Conservation (phyloP, 2,797 vertebrate genomes). For the Delichon dasypus region DNA sequence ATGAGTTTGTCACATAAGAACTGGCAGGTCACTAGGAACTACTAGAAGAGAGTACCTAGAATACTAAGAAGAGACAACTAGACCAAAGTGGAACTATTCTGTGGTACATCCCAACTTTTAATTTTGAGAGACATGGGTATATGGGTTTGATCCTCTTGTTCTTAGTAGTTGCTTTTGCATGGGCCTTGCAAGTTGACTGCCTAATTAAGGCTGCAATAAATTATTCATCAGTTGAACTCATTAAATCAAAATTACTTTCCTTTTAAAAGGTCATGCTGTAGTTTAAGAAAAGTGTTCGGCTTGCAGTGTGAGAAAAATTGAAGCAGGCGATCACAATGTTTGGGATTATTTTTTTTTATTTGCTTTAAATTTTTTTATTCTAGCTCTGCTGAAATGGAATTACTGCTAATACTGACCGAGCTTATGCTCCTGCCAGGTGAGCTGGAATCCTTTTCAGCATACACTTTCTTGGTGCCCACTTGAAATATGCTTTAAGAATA, state of each 20-base stretch:
- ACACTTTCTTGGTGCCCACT: neutral
- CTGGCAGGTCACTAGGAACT: neutral
- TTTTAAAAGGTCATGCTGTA: conserved; percentile 1
- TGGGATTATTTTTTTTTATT: neutral
- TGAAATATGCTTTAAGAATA: neutral
- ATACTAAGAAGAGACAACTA: neutral
- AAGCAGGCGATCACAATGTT: neutral
- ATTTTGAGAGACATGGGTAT: neutral
- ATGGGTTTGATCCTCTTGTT: neutral
- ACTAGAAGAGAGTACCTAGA: neutral
- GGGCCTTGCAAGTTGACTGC: neutral
- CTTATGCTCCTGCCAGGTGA: neutral
- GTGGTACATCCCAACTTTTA: neutral
- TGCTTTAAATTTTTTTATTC: neutral
- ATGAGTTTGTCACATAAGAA: accelerated
- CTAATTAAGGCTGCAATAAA: neutral
- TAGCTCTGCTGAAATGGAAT: neutral
- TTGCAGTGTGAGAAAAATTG: neutral
- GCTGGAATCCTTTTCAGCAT: neutral
- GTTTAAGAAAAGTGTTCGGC: neutral
- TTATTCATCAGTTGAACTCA: conserved; percentile 20
- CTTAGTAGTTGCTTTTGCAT: neutral
- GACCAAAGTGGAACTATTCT: neutral
- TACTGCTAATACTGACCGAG: neutral
- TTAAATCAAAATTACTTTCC: neutral